Evolutionary conservation across 2,797 vertebrate species (phyloP).

Genomic region (Naso thynnoides): DNA sequence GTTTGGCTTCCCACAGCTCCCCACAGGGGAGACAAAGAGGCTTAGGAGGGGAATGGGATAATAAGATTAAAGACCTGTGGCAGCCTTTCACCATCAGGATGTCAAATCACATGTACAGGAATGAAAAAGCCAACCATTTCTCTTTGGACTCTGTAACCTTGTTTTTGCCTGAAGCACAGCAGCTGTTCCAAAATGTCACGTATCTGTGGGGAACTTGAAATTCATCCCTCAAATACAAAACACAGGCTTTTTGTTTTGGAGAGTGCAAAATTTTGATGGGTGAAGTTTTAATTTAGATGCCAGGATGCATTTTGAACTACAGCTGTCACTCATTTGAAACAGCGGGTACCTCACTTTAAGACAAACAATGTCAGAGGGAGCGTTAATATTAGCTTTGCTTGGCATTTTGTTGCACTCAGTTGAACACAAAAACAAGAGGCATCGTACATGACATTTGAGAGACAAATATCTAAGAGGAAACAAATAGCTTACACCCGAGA

Average conservation of each 20-base stretch:
- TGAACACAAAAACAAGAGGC: conserved; percentile 39
- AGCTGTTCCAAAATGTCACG: conserved; percentile 23
- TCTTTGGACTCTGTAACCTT: conserved; percentile 23
- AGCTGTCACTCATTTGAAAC: conserved; percentile 67
- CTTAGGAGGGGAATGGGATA: conserved; percentile 68
- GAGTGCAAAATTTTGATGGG: conserved; percentile 22
- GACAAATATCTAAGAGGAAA: conserved; percentile 71
- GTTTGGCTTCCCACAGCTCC: conserved; percentile 32
- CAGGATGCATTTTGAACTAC: conserved; percentile 50
- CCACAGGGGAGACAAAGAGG: conserved; percentile 58
- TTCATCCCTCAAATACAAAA: conserved; percentile 45
- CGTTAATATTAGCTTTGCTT: conserved; percentile 78
- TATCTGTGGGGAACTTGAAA: conserved; percentile 31
- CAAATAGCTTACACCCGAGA: conserved; percentile 66
- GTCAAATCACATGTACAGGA: conserved; percentile 49
- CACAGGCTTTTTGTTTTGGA: conserved; percentile 20
- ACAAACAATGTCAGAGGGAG: conserved; percentile 55
- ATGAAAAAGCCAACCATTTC: conserved; percentile 34
- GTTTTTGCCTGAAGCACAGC: conserved; percentile 32
- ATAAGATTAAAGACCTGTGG: conserved; percentile 70
- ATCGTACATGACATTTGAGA: conserved; percentile 64
- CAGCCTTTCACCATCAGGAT: conserved; percentile 44
- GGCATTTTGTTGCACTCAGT: conserved; percentile 69
- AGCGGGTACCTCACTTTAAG: conserved; percentile 49
- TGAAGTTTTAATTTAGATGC: conserved; percentile 43